These are phyloP conservation scores for Adineta ricciae DNA, from an alignment of 2,888 invertebrate genomes.

Conservation along the genomic window DNA sequence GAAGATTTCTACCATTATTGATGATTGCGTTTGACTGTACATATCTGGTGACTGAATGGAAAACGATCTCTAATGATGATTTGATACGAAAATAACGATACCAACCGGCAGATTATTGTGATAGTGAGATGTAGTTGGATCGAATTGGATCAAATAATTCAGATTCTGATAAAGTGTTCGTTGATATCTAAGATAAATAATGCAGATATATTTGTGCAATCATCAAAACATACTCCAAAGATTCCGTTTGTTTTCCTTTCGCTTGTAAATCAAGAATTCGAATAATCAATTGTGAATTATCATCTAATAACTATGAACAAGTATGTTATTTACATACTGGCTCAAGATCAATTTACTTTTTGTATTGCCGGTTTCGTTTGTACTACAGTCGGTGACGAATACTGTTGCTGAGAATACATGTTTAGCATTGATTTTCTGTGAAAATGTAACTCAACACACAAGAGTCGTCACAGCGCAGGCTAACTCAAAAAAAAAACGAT, in stretches of 20 bases:
- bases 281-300: neutral
- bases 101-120: neutral
- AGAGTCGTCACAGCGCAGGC: neutral
- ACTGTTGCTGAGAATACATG: neutral
- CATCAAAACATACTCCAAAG: neutral
- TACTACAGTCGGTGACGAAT: neutral
- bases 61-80: neutral
- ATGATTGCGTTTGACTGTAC: neutral
- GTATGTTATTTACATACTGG: too few species aligned
- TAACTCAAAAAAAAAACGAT: neutral
- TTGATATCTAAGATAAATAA: neutral
- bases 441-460: neutral
- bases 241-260: neutral
- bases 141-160: neutral
- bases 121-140: neutral
- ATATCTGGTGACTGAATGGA: neutral
- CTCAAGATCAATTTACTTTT: neutral
- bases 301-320: neutral
- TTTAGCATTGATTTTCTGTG: neutral
- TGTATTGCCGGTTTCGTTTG: neutral
- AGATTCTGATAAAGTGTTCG: neutral
- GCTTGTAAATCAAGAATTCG: neutral
- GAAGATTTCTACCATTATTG: neutral
- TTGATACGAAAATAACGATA: neutral
- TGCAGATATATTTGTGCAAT: neutral